Evolutionary conservation across 2,113 vertebrate genomes (phyloP).

Genomic region (Rhinopomastus cyanomelas): DNA sequence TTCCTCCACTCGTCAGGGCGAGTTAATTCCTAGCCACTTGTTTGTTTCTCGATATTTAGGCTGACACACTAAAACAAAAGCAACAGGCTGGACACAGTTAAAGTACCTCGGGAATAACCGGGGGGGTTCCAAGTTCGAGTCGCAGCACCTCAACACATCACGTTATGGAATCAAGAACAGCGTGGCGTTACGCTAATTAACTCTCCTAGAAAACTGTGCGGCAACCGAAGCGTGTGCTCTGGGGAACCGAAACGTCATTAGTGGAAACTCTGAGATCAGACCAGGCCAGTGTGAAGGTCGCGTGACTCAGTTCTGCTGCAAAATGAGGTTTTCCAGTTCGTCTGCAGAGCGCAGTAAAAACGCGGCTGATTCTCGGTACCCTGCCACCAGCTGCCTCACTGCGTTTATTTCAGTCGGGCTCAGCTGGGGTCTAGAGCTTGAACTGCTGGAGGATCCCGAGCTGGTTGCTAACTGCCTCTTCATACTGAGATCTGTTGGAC

Average conservation of each 20-base stretch:
- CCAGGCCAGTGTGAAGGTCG: constrained; percentile 62
- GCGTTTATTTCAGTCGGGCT: constrained; percentile 95
- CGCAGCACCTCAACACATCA: constrained; percentile 79
- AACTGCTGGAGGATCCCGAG: constrained; percentile 88
- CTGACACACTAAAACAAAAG: constrained; percentile 79
- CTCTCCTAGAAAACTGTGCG: constrained; percentile 75
- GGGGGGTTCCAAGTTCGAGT: constrained; percentile 76
- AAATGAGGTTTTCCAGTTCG: constrained; percentile 98
- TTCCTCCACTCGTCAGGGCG: constrained; percentile 77
- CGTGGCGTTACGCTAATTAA: constrained; percentile 77
- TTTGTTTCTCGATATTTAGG: constrained; percentile 74
- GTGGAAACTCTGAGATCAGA: constrained; percentile 78
- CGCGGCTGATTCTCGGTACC: constrained; percentile 95
- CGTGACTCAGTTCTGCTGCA: constrained; percentile 96
- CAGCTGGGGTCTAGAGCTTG: constrained; percentile 93
- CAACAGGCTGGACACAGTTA: constrained; percentile 77
- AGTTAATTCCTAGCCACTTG: constrained; percentile 77
- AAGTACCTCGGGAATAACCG: constrained; percentile 72
- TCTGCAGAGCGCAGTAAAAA: constrained; percentile 97
- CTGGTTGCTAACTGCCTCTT: constrained; percentile 89
- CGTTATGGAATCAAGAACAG: constrained; percentile 77
- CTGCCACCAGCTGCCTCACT: constrained; percentile 95
- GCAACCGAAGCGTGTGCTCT: constrained; percentile 76
- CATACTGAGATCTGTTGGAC: constrained; percentile 99
- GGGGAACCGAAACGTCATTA: constrained; percentile 79